Evolutionary conservation across 2,888 invertebrate genomes (phyloP).

Genomic region (Fissipunctia ypsillon): DNA sequence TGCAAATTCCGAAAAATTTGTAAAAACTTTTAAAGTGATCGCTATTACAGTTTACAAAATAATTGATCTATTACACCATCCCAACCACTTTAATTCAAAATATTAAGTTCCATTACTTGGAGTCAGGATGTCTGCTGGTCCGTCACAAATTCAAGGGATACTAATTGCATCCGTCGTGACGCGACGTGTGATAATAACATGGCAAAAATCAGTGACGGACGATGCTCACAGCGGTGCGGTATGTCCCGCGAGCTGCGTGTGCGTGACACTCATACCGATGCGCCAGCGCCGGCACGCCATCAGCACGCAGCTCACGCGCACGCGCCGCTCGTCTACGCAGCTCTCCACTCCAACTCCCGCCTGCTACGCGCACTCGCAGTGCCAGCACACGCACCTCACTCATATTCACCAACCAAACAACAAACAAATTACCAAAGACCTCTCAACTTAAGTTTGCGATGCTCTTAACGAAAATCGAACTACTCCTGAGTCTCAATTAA

Average conservation of each 20-base stretch:
- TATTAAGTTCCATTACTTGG: neutral
- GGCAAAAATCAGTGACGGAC: constrained; percentile 29
- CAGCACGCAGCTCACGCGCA: constrained; percentile 59
- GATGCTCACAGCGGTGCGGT: constrained; percentile 47
- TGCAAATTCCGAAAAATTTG: neutral
- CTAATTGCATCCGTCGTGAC: constrained; percentile 21
- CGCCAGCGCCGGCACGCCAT: constrained; percentile 23
- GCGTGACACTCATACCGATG: constrained; percentile 66
- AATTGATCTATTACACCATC: neutral
- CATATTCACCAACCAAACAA: neutral
- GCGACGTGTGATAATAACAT: constrained; percentile 16
- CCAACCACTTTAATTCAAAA: neutral
- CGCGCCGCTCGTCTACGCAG: constrained; percentile 23
- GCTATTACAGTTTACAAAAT: neutral
- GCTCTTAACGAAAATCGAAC: neutral
- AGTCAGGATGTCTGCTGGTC: constrained; percentile 5
- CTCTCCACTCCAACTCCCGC: constrained; percentile 21
- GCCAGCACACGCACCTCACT: neutral
- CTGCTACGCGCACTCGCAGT: neutral
- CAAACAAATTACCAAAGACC: neutral
- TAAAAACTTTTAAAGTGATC: neutral
- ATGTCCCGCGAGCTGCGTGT: constrained; percentile 42
- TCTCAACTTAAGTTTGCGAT: neutral
- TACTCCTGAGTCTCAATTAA: neutral
- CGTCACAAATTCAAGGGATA: neutral